Evolutionary conservation across 2,888 invertebrate species (phyloP).

Genomic region (Agrotis exclamationis): DNA sequence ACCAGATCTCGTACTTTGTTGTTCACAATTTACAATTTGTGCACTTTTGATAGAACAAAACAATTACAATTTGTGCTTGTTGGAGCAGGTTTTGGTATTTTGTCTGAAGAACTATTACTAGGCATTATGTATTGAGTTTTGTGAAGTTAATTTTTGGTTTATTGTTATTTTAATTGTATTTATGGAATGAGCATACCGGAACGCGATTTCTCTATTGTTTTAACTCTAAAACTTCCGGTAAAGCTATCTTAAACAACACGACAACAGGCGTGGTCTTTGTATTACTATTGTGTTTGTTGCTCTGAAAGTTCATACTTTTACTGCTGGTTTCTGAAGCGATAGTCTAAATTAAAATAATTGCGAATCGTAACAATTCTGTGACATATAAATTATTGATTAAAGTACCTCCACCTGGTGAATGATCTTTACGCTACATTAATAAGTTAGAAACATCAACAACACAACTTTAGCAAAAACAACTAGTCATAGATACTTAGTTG

Average conservation of each 20-base stretch:
- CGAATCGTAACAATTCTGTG: not conserved
- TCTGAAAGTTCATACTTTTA: not conserved
- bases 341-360: not conserved
- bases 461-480: not conserved
- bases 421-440: no score
- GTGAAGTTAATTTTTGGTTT: not conserved
- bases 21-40: no score
- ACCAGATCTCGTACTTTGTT: no score
- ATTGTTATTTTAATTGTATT: slow-evolving; percentile 4
- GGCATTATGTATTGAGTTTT: not conserved
- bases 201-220: slow-evolving; percentile 1
- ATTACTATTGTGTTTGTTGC: not conserved
- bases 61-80: no score
- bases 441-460: no score
- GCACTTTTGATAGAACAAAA: no score
- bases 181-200: not conserved
- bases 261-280: not conserved
- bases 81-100: no score
- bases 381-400: no score
- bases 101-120: no score
- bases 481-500: not conserved
- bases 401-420: not conserved
- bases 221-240: not conserved
- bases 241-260: not conserved
- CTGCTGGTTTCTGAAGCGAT: no score